Evolutionary conservation across 1,140 invertebrate genomes (phyloP), one percentile per base, ranked within the genome.

Genomic region (Panagrolaimus sp.): DNA sequence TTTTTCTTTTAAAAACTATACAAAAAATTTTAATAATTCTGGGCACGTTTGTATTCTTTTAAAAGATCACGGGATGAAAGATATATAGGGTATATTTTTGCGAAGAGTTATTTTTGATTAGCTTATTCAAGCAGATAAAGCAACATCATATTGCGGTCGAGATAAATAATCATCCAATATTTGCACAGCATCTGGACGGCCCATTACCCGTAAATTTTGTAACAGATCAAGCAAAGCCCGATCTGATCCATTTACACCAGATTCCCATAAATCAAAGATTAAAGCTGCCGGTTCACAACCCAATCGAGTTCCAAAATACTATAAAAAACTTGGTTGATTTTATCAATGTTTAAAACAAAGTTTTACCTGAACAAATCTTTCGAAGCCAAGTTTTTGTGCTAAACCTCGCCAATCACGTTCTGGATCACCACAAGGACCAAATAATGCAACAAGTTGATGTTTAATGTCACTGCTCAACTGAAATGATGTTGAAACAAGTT

Each of bases 231-330:
- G 73, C 1, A 79, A 62, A 45, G 79, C 79, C 44, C 80, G 68
- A 17, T 74, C 76, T 7, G 75, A 76, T 32, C 76, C 78, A 32
- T 44, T 52, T 8, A 58, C 62, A 15, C 58, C 68, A 12, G 79
- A 73, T 68, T 81, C 79, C 80, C 80, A 81, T 6, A 81, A 70
- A 65, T 81, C 79, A 7, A 81, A 68, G 38, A 83, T 65, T 14
- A 78, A 66, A 12, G 73, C 68, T 14, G 78, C 74, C 43, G 78
- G 78, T 32, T 79, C 79, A 43, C 78, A 75, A 8, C 77, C 76
- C 17, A 76, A 71, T 26, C 70, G 74, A 15, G 78, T 73, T 69
- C 68, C 78, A 62, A 79, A 79, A 65, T 77, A 79, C 78, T 79
- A 68, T 68, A 79, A 77, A 32, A 0, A 14, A 67, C 62, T 28